Conservation (phyloP, 2,113 vertebrate genomes). For the Plecotus auritus region DNA sequence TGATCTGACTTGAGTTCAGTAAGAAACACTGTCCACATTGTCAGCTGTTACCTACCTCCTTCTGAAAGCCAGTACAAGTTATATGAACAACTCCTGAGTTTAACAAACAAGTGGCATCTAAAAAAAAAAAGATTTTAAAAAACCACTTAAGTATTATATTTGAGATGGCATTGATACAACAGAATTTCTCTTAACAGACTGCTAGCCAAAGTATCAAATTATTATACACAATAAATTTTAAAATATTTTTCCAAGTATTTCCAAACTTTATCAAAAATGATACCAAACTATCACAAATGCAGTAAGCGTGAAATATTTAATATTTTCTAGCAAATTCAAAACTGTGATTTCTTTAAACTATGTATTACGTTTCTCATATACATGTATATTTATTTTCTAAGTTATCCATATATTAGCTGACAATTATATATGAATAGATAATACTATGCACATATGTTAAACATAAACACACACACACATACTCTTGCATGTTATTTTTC, state of each 20-base stretch:
- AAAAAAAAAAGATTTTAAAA: constrained; percentile 18
- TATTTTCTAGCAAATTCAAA: not conserved
- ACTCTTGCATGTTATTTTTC: constrained; percentile 1
- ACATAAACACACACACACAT: not conserved
- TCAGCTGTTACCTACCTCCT: constrained; percentile 85
- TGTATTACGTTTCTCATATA: not conserved
- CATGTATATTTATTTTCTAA: not conserved
- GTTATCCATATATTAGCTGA: not conserved
- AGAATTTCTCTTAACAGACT: not conserved
- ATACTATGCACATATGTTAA: not conserved
- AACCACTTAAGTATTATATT: constrained; percentile 5
- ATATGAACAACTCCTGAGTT: constrained; percentile 91
- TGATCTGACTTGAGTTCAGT: not conserved
- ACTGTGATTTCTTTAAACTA: not conserved
- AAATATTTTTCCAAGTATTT: not conserved
- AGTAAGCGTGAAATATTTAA: not conserved
- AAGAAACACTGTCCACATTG: not conserved
- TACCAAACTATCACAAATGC: not conserved
- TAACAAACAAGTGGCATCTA: constrained; percentile 93
- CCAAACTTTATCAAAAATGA: not conserved
- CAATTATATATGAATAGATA: not conserved
- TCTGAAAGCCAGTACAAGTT: constrained; percentile 95
- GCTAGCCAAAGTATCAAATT: not conserved
- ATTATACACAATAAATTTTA: not conserved
- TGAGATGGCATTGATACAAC: not conserved